Base-by-base conservation (phyloP, 1,140 invertebrate genomes). In the Drosophila punjabiensis region DNA sequence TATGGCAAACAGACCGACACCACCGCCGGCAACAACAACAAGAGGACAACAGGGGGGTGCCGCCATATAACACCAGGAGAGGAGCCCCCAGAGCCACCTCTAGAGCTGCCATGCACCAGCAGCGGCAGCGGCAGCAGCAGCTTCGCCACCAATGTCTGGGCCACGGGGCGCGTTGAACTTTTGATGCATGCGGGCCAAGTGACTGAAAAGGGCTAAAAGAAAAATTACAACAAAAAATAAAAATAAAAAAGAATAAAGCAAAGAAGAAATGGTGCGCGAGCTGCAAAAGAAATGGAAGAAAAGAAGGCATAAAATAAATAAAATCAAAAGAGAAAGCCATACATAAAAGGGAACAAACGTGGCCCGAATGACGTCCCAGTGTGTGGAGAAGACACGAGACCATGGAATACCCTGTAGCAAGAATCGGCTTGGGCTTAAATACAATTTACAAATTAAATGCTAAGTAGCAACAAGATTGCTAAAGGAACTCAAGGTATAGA, bases 171-270 rank as follows among this genome's bases (percentile, higher is more conserved):
- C 78, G 79, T 82, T 89, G 81, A 90, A 89, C 85, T 85, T 81
- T 89, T 90, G 75, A 82, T 89, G 86, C 70, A 85, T 89, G 81
- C 75, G 50, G 69, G 50, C 69, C 81, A 76, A 88, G 73, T 88
- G 77, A 83, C 55, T 87, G 73, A 78, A 83, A 83, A 77, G 64
- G 59, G 79, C 64, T 56, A 64, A 64, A 73, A 75, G 66, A 55
- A 53, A 24, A 50, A 10, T 30, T 6, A 50, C 24, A 59, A 18
- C n/a, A 14, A n/a, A 41, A 43, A 48, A 33, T 13, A 30, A 20
- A 43, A 48, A 39, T 13, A 30, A 20, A 53, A 37, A 4, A 37
- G 16, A 39, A 60, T 10, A 52, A 55, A 50, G 16, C 30, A 61
- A 71, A 62, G 48, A 65, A 53, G 43, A 39, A 76, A 28, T 18